Evolutionary conservation across 2,113 vertebrate genomes (phyloP), one percentile per base, ranked within the genome.

Genomic region (Propithecus coquereli): DNA sequence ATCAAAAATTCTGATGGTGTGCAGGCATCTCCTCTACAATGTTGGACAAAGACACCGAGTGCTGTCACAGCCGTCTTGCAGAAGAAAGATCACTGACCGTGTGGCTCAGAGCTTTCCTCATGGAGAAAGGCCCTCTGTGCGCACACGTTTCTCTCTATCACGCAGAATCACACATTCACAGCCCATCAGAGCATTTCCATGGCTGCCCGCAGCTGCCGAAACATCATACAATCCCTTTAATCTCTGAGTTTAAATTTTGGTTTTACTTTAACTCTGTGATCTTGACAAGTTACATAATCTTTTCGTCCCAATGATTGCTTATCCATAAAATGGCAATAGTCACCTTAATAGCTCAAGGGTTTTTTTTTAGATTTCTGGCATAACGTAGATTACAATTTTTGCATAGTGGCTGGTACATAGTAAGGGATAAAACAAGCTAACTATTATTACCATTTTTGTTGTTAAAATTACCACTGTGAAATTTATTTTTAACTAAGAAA

Each of bases 51-150:
- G 11, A 22, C 37, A 4, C 68, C 7, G 25, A 14, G 8, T 13
- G 20, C 1, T 47, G 3, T 32, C 34, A 43, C 27, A 12, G 5
- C 2, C 37, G 7, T 12, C 30, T 43, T 17, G 14, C 18, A 27
- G 0, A 34, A 27, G 0, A 34, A 30, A n/a, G n/a, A 1, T 1
- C 22, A 8, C 5, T 9, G 2, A 34, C n/a, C 32, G 3, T 30
- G 25, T 6, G n/a, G 1, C 5, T 13, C 71, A 20, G 34, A 30
- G 5, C 1, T 5, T 16, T 23, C 10, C 7, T 37, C 40, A 37
- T 23, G 18, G 47, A 3, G 54, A 61, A 77, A 32, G 0, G 6
- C 37, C 20, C 8, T 37, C 16, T 3, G 17, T 8, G 6, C 10
- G 27, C 18, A 3, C 1, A 9, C 34, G 27, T n/a, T 54, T 6